phyloP scores from a whole-genome alignment of 2,113 vertebrate genomes.

The Cynoglossus semilaevis region DNA sequence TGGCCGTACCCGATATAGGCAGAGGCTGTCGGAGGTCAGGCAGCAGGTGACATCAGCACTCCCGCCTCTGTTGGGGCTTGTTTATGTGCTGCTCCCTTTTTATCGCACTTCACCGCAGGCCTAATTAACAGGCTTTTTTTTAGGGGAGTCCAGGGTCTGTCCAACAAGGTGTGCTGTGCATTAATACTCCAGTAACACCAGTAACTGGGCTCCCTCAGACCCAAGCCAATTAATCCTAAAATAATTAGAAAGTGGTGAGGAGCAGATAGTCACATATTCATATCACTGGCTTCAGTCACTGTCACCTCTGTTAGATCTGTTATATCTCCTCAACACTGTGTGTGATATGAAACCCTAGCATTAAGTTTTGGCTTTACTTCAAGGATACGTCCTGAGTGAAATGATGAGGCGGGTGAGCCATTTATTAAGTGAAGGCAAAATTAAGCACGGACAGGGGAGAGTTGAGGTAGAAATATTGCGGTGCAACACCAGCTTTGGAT shows the following conservation, averaged over 20 bases:
- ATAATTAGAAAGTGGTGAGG: constrained; percentile 71
- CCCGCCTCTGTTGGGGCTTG: constrained; percentile 46
- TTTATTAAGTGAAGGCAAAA: constrained; percentile 10
- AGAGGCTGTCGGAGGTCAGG: constrained; percentile 39
- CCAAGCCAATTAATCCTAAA: constrained; percentile 75
- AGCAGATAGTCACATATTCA: constrained; percentile 64
- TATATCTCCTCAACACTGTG: constrained; percentile 36
- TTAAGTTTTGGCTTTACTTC: constrained; percentile 50
- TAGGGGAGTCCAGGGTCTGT: constrained; percentile 28
- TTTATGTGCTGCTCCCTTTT: constrained; percentile 51
- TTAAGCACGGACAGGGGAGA: constrained; percentile 15
- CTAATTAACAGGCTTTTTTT: constrained; percentile 69
- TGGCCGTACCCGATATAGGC: constrained; percentile 47
- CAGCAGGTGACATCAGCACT: constrained; percentile 44
- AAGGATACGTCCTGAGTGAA: constrained; percentile 55
- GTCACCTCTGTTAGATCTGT: constrained; percentile 2
- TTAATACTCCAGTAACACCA: constrained; percentile 49
- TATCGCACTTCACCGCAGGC: constrained; percentile 64
- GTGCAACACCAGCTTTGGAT: constrained; percentile 33
- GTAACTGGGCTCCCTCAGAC: constrained; percentile 57
- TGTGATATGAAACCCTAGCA: constrained; percentile 42
- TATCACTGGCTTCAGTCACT: constrained; percentile 35
- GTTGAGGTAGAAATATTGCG: constrained; percentile 39
- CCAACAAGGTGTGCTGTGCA: constrained; percentile 46
- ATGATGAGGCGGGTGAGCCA: constrained; percentile 37